These are phyloP conservation scores for Tribolium freemani DNA, from an alignment of 2,888 invertebrate species.

Conservation along the genomic window DNA sequence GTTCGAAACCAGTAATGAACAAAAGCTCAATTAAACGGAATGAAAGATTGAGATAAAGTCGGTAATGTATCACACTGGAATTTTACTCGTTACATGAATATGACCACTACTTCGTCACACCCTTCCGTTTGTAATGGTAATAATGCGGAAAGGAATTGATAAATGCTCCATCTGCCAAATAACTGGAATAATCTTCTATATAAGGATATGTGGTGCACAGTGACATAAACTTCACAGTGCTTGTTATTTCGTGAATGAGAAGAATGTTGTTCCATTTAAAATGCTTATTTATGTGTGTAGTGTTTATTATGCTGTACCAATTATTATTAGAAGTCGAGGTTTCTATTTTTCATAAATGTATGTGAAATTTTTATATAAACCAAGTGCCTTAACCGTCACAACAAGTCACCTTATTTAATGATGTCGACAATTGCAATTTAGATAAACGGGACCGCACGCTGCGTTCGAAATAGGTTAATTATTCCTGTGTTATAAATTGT, in stretches of 20 bases:
- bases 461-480: slow-evolving; percentile 45
- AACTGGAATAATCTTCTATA: slow-evolving; percentile 3
- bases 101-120: slow-evolving; percentile 5
- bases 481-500: slow-evolving; percentile 38
- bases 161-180: not conserved
- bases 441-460: slow-evolving; percentile 44
- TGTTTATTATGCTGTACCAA: not conserved
- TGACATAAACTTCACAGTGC: not conserved
- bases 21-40: slow-evolving; percentile 11
- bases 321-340: not conserved
- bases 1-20: slow-evolving; percentile 5
- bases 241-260: not conserved
- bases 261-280: slow-evolving; percentile 1
- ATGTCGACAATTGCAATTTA: slow-evolving; percentile 46
- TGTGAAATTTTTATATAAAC: not conserved
- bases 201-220: not conserved
- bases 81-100: not conserved
- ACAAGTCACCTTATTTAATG: slow-evolving; percentile 41
- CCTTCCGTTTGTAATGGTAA: not conserved
- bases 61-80: not conserved
- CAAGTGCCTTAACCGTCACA: slow-evolving; percentile 13
- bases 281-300: not conserved
- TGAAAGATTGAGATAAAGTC: slow-evolving; percentile 3
- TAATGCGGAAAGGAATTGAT: slow-evolving; percentile 23
- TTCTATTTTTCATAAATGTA: not conserved